Evolutionary conservation across 2,113 vertebrate genomes (phyloP).

Genomic region (Sylvia atricapilla): DNA sequence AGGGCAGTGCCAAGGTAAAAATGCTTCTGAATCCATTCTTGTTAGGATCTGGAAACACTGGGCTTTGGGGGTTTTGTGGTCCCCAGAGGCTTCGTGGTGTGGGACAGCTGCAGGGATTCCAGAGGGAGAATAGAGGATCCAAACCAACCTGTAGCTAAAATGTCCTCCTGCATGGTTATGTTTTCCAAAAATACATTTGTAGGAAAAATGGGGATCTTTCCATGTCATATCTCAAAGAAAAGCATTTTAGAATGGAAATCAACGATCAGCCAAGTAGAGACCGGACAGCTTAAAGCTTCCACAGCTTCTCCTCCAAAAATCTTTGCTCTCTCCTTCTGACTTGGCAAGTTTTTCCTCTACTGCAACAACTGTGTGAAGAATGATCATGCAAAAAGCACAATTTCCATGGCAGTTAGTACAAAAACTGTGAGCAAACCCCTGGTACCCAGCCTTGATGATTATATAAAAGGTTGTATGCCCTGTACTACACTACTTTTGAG

Average conservation of each 20-base stretch:
- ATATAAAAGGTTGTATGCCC: not conserved
- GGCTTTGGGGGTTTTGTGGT: not conserved
- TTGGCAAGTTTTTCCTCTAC: not conserved
- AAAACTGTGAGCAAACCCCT: not conserved
- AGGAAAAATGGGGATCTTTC: not conserved
- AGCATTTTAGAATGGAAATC: not conserved
- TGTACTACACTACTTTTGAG: not conserved
- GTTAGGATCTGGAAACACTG: not conserved
- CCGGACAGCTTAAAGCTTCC: not conserved
- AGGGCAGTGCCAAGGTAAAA: not conserved
- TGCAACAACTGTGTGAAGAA: not conserved
- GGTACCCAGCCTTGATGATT: not conserved
- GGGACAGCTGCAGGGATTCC: not conserved
- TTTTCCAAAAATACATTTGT: not conserved
- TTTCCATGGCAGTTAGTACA: not conserved
- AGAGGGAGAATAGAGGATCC: not conserved
- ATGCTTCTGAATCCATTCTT: not conserved
- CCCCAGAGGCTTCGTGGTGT: fast-evolving
- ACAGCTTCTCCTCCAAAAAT: not conserved
- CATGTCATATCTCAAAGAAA: not conserved
- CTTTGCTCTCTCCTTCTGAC: not conserved
- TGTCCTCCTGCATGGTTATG: not conserved
- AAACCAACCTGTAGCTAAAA: not conserved
- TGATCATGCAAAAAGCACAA: not conserved
- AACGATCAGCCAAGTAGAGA: not conserved